phyloP scores from a whole-genome alignment of 2,797 vertebrate species.

The Vireo griseus region DNA sequence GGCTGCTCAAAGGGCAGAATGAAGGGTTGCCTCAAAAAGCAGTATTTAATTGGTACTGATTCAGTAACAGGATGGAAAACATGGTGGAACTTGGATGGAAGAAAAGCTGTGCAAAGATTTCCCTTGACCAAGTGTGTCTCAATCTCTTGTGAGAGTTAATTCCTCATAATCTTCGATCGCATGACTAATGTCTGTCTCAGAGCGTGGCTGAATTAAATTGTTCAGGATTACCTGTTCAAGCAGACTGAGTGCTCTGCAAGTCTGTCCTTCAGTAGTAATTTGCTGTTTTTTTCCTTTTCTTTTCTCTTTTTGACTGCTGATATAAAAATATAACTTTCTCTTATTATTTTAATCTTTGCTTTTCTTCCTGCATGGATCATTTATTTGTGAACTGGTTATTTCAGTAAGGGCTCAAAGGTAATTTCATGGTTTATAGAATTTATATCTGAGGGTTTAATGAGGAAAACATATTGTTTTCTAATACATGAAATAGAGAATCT shows the following conservation, averaged over 20 bases:
- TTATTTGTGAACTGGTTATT: conserved; percentile 98
- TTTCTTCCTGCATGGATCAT: conserved; percentile 94
- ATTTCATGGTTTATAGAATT: conserved; percentile 99
- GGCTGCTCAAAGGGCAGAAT: background rate
- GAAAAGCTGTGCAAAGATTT: background rate
- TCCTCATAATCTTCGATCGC: background rate
- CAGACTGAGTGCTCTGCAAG: background rate
- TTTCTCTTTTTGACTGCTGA: conserved; percentile 75
- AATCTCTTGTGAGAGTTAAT: conserved; percentile 12
- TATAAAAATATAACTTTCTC: conserved; percentile 90
- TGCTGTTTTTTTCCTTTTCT: background rate
- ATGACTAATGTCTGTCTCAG: background rate
- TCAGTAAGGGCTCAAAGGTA: conserved; percentile 95
- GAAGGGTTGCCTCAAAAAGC: background rate
- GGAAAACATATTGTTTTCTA: conserved; percentile 95
- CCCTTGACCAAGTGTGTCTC: background rate
- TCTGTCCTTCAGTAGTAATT: conserved; percentile 40
- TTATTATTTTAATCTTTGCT: conserved; percentile 94
- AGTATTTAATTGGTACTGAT: background rate
- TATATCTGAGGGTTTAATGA: conserved; percentile 96
- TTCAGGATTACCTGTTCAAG: conserved; percentile 9
- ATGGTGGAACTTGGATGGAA: background rate
- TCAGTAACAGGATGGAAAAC: background rate
- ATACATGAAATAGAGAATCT: conserved; percentile 81
- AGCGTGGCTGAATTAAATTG: background rate